Conservation (phyloP, 2,113 vertebrate species). For the Neodontobutis hainanensis region DNA sequence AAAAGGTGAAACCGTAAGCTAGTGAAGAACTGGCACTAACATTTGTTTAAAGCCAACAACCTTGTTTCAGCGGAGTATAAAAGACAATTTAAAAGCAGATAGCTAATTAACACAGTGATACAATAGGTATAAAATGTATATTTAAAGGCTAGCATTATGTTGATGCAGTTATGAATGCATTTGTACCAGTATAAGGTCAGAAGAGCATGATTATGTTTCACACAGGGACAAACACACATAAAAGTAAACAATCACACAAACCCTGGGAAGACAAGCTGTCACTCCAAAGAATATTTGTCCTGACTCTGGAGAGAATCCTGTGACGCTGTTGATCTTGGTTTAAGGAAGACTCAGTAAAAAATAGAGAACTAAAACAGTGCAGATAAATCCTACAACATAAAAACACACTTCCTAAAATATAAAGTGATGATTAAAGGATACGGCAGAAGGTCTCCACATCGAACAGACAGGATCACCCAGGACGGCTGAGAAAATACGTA, state of each 20-base stretch:
- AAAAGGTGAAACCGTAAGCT: too few species aligned
- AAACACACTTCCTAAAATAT: too few species aligned
- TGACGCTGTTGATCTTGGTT: conserved; percentile 83
- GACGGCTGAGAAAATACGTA: conserved; percentile 85
- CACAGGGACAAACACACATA: not conserved
- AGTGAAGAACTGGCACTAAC: too few species aligned
- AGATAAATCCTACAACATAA: too few species aligned
- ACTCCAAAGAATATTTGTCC: conserved; percentile 95
- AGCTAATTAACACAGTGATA: too few species aligned
- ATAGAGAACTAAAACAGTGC: not conserved
- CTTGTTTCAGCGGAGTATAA: too few species aligned
- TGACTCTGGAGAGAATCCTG: conserved; percentile 95
- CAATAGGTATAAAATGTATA: too few species aligned
- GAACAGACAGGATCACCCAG: conserved; percentile 93
- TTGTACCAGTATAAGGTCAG: too few species aligned
- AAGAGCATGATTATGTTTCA: not conserved
- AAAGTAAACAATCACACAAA: conserved; percentile 55
- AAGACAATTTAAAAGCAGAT: too few species aligned
- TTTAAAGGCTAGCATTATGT: too few species aligned
- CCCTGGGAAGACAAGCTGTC: conserved; percentile 92
- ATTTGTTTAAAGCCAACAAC: too few species aligned
- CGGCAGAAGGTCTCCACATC: conserved; percentile 95
- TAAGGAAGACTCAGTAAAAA: conserved; percentile 66
- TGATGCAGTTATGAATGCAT: too few species aligned
- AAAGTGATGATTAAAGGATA: conserved; percentile 83